Evolutionary conservation across 2,888 invertebrate genomes (phyloP).

Genomic region (Cheilosia variabilis): DNA sequence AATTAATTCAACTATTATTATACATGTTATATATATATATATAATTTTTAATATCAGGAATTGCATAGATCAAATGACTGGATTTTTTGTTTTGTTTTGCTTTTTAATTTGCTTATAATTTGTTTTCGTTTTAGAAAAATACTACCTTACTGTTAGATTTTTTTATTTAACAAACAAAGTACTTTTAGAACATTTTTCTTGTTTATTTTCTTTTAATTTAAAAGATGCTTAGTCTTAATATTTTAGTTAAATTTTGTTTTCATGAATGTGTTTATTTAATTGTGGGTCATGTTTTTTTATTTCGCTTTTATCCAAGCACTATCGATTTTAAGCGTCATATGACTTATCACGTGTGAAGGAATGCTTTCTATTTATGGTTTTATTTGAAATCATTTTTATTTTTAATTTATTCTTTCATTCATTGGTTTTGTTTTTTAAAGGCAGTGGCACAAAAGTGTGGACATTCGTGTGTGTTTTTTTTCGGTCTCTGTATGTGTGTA

Average conservation of each 20-base stretch:
- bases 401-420: not conserved
- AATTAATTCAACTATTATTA: constrained; percentile 1
- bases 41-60: constrained; percentile 21
- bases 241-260: constrained; percentile 36
- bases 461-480: constrained; percentile 27
- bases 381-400: not conserved
- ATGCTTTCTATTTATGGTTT: constrained; percentile 18
- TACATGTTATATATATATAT: not conserved
- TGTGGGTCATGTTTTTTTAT: not conserved
- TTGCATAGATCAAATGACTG: constrained; percentile 45
- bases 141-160: constrained; percentile 39
- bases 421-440: constrained; percentile 37
- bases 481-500: constrained; percentile 1
- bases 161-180: constrained; percentile 45
- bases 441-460: constrained; percentile 66
- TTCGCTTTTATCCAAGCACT: constrained; percentile 33
- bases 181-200: constrained; percentile 19
- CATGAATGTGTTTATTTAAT: not conserved
- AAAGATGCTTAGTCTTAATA: constrained; percentile 54
- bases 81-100: not conserved
- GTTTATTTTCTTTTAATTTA: constrained; percentile 61
- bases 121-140: constrained; percentile 52
- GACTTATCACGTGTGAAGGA: constrained; percentile 38
- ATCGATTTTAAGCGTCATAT: constrained; percentile 12
- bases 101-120: constrained; percentile 19